Conservation (phyloP, 1,140 invertebrate genomes). For the Drosophila albomicans region DNA sequence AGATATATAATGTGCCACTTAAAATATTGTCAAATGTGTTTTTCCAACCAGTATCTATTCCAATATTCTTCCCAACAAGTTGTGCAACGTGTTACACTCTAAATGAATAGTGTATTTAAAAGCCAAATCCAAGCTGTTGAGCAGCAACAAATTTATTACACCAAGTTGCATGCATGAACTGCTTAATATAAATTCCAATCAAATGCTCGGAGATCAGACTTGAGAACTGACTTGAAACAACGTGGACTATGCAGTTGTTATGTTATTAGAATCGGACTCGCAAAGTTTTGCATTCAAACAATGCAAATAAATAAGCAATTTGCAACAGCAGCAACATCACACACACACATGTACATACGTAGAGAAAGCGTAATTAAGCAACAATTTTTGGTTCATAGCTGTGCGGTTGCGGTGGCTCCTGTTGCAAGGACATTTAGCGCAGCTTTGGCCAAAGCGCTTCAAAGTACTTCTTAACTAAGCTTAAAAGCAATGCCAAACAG, state of each 20-base stretch:
- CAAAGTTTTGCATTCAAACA: conserved; percentile 32
- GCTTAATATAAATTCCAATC: conserved; percentile 49
- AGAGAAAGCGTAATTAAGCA: conserved; percentile 66
- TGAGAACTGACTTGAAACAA: conserved; percentile 12
- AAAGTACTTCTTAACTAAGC: conserved; percentile 78
- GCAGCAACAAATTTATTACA: conserved; percentile 59
- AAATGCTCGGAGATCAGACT: conserved; percentile 16
- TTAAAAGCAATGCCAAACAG: conserved; percentile 71
- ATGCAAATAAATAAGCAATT: conserved; percentile 75
- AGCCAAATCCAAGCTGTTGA: conserved; percentile 35
- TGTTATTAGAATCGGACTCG: conserved; percentile 48
- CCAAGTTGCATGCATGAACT: conserved; percentile 47
- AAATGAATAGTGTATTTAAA: conserved; percentile 9
- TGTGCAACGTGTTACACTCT: background rate
- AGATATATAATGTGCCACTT: too few relatives aligned
- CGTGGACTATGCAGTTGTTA: conserved; percentile 36
- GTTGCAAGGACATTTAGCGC: conserved; percentile 55
- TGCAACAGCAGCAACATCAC: conserved; percentile 44
- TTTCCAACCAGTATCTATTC: too few relatives aligned
- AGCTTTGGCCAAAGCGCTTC: conserved; percentile 67
- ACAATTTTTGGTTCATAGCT: conserved; percentile 54
- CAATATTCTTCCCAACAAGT: background rate
- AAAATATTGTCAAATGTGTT: too few relatives aligned
- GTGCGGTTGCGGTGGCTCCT: background rate
- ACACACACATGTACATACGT: conserved; percentile 15